A percentile compares a stretch with the other conserved stretches of the same genome.
Evolutionary conservation across 30 jellyfish, hydroid and myxozoan species (phyloP).

Genomic region (Catostylus mosaicus): DNA sequence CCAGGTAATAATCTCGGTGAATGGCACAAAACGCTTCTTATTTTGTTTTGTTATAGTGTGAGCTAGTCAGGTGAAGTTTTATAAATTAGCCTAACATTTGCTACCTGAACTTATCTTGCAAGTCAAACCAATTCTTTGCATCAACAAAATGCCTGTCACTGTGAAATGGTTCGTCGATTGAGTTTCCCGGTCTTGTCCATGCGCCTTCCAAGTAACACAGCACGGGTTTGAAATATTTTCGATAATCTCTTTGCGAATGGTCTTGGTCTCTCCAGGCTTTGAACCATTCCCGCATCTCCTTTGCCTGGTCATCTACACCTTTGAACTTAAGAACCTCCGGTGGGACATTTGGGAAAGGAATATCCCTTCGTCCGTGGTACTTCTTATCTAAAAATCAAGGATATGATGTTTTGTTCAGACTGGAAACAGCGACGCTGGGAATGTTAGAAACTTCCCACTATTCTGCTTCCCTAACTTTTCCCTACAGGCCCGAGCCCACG

Average conservation of each 20-base stretch:
- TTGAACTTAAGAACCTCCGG: slow-evolving; percentile 44
- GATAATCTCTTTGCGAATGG: slow-evolving; percentile 77
- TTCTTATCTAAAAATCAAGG: slow-evolving; percentile 28
- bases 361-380: slow-evolving; percentile 57
- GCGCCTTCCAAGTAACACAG: slow-evolving; percentile 97
- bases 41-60: no score
- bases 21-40: no score
- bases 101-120: slow-evolving; percentile 78
- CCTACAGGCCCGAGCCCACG: no score
- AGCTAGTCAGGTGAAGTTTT: no score
- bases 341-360: slow-evolving; percentile 94
- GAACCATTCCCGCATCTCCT: slow-evolving; percentile 95
- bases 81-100: no score
- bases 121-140: slow-evolving; percentile 87
- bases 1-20: no score
- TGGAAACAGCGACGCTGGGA: no score
- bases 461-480: no score
- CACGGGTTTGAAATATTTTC: slow-evolving; percentile 79
- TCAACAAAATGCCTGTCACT: slow-evolving; percentile 93
- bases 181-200: slow-evolving; percentile 80
- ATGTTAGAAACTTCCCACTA: no score
- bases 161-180: slow-evolving; percentile 85
- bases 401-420: no score
- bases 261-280: slow-evolving; percentile 90
- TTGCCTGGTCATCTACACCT: slow-evolving; percentile 44